Base-by-base conservation (phyloP, 2,888 invertebrate genomes). In the Trissonchulus sp. region DNA sequence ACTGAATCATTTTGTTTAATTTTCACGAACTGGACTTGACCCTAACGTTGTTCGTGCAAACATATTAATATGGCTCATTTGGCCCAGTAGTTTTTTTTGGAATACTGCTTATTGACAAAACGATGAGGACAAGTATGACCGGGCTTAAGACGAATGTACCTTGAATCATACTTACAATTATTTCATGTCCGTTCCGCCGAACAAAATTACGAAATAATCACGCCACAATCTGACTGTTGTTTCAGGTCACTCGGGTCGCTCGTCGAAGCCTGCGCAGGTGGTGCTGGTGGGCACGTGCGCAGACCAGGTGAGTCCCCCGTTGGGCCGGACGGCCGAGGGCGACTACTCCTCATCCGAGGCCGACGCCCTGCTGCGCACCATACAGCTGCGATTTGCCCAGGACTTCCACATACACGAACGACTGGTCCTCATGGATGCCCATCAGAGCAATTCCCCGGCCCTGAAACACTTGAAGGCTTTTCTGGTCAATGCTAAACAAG, bases 201-300 rank as follows among this genome's bases (percentile, higher is more conserved):
- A n/a, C n/a, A n/a, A n/a, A n/a, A n/a, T n/a, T n/a, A n/a, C n/a
- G n/a, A n/a, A n/a, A n/a, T n/a, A n/a, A n/a, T n/a, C n/a, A n/a
- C n/a, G n/a, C n/a, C n/a, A n/a, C n/a, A n/a, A n/a, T n/a, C n/a
- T n/a, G n/a, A n/a, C 35, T 37, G 71, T 65, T 74, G 77, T 82
- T 83, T 69, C 81, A 89, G 90, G 88, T 78, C 87, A 88, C 78
- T 88, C 88, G 81, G 90, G 90, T 23, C 87, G 88, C 79, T 87
- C 87, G 1, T 85, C 86, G 31, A 85, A 86, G 78, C 84, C 87
- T 28, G 86, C 88, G 0, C 84, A 85, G 74, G 86, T 90, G n/a
- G 84, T 89, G 15, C 83, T 91, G 63, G 86, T 90, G 1, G 90
- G 89, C 2, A 90, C 90, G 0, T 90, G 90, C 81, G 89, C 89